These are phyloP conservation scores for Scylla paramamosain DNA, from an alignment of 1,140 invertebrate genomes.

Conservation along the genomic window DNA sequence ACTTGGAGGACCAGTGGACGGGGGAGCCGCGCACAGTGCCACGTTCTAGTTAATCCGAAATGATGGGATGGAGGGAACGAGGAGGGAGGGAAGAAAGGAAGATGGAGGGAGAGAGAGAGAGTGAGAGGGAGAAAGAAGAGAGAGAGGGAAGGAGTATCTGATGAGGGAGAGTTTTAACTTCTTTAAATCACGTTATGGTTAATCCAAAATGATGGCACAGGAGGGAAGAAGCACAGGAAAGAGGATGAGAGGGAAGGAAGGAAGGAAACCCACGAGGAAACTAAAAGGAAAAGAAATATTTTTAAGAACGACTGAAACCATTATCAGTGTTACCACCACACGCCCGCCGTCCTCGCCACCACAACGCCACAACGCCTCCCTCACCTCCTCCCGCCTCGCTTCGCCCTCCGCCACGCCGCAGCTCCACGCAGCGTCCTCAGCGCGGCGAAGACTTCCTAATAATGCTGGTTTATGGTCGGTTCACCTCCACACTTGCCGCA, in stretches of 20 bases:
- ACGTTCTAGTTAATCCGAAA: neutral
- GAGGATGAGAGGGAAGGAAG: neutral
- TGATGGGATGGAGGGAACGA: slow-evolving; percentile 13
- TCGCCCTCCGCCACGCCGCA: neutral
- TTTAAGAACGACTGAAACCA: neutral
- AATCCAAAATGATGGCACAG: slow-evolving; percentile 36
- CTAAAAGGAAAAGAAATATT: neutral
- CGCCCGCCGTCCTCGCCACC: neutral
- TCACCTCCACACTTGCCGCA: slow-evolving; percentile 41
- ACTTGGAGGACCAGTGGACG: neutral
- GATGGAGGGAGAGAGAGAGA: neutral
- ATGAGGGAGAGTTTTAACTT: slow-evolving; percentile 9
- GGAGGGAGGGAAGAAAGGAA: neutral
- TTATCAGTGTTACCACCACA: neutral
- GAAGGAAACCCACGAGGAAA: neutral
- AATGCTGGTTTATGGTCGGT: slow-evolving; percentile 27
- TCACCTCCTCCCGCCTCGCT: neutral
- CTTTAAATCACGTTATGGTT: neutral
- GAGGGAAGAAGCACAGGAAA: slow-evolving; percentile 29
- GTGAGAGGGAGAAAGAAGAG: neutral
- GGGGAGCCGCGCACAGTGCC: neutral
- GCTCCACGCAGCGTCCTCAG: neutral
- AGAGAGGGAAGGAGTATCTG: neutral
- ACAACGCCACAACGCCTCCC: neutral
- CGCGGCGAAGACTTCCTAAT: slow-evolving; percentile 30